Evolutionary conservation across 2,888 invertebrate genomes (phyloP).

Genomic region (Phragmatobia fuliginosa): DNA sequence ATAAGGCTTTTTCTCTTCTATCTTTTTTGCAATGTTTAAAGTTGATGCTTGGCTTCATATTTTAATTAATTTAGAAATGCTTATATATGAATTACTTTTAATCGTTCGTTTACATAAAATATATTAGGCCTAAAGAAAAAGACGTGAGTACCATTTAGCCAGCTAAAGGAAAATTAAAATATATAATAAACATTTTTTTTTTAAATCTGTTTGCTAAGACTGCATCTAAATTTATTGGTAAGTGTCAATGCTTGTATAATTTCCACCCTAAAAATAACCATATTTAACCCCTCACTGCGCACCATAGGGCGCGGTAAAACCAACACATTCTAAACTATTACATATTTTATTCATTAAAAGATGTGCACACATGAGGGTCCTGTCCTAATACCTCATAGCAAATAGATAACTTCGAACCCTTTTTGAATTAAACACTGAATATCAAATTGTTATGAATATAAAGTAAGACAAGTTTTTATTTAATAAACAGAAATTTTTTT

Average conservation of each 20-base stretch:
- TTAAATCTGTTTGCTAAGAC: not conserved
- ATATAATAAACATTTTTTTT: too few relatives aligned
- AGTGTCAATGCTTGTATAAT: slow-evolving; percentile 5
- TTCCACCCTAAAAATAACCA: slow-evolving; percentile 42
- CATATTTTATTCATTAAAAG: slow-evolving; percentile 79
- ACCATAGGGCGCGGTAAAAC: slow-evolving; percentile 44
- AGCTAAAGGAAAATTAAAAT: too few relatives aligned
- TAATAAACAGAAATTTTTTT: too few relatives aligned
- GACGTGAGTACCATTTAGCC: not conserved
- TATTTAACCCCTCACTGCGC: slow-evolving; percentile 73
- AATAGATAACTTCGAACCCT: slow-evolving; percentile 62
- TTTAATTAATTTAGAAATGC: not conserved
- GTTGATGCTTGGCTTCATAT: not conserved
- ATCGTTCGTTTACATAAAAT: not conserved
- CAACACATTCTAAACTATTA: slow-evolving; percentile 61
- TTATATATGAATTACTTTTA: too few relatives aligned
- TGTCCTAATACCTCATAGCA: slow-evolving; percentile 62
- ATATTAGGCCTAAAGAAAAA: not conserved
- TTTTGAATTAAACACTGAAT: slow-evolving; percentile 36
- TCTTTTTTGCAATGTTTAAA: not conserved
- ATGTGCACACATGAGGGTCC: slow-evolving; percentile 63
- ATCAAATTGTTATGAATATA: slow-evolving; percentile 10
- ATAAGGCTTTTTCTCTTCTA: slow-evolving; percentile 5
- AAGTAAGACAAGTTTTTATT: not conserved
- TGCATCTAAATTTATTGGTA: not conserved